phyloP scores from a whole-genome alignment of 2,888 invertebrate genomes.

The Ormyrus nitidulus region DNA sequence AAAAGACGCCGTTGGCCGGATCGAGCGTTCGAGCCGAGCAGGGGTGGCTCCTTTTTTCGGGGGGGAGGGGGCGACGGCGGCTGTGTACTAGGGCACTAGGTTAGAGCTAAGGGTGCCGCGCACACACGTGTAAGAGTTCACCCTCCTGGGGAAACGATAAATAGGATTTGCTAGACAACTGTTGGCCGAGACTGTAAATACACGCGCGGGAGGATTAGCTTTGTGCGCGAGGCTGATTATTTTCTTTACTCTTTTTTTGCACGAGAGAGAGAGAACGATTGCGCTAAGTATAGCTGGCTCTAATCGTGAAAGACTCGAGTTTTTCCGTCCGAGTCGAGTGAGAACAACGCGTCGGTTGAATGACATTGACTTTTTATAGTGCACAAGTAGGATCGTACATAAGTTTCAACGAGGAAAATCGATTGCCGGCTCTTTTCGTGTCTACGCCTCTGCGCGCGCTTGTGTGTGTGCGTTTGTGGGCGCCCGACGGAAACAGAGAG shows the following conservation, averaged over 20 bases:
- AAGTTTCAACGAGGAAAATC: slow-evolving; percentile 46
- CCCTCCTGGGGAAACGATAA: slow-evolving; percentile 61
- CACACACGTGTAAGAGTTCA: background rate
- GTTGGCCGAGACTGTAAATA: slow-evolving; percentile 55
- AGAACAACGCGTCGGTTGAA: slow-evolving; percentile 50
- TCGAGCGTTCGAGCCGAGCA: too few relatives aligned
- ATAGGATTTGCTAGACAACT: slow-evolving; percentile 70
- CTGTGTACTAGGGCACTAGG: slow-evolving; percentile 48
- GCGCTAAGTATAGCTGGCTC: too few relatives aligned
- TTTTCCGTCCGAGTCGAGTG: slow-evolving; percentile 24
- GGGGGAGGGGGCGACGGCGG: background rate
- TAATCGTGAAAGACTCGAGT: too few relatives aligned
- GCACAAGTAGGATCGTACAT: slow-evolving; percentile 34
- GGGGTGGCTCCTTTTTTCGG: too few relatives aligned
- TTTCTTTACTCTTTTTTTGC: background rate
- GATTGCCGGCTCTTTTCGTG: slow-evolving; percentile 26
- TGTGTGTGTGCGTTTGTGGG: background rate
- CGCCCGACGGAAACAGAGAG: background rate
- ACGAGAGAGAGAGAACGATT: background rate
- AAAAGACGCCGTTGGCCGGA: slow-evolving; percentile 18
- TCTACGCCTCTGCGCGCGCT: background rate
- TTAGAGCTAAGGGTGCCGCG: slow-evolving; percentile 36
- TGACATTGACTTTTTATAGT: slow-evolving; percentile 54
- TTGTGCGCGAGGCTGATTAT: slow-evolving; percentile 19
- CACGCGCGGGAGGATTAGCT: slow-evolving; percentile 24